Base-by-base conservation (phyloP, 2,888 invertebrate species). In the Ethmia dodecea region DNA sequence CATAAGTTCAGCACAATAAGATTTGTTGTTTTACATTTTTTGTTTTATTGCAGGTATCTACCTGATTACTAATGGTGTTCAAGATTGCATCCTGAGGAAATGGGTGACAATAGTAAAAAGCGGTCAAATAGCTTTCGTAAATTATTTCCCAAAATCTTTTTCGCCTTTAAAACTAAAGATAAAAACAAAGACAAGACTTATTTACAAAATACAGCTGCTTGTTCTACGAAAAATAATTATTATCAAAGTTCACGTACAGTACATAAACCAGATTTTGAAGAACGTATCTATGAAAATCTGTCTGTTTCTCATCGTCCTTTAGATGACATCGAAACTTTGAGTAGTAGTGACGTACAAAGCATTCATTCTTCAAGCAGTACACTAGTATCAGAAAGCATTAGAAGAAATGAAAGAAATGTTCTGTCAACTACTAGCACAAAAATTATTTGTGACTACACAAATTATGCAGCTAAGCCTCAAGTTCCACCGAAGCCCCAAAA, bases 211-310 rank as follows among this genome's bases (percentile, higher is more conserved):
- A 32, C 37, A n/a, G 12, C 30, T n/a, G 51, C 50, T 9, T 42
- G 39, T 35, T 37, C 49, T 31, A 35, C 50, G 8, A 60, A 54
- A 43, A 56, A 55, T 40, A 80, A 83, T 57, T 71, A 73, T 42
- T 80, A 83, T 58, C 71, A 77, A 40, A 72, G 62, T 49, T 76
- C 77, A 35, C 69, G 66, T 42, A 37, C 51, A 24, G 43, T 55
- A 49, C 59, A 47, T 43, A 42, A n/a, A 24, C 30, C 9, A 42
- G 49, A 47, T 37, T 62, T 60, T 52, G 60, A 52, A 41, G 76
- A 78, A 48, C 60, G 73, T 44, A 74, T 81, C 49, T 84, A 84
- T 47, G 84, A 84, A 69, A 84, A 84, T 48, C 61, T 84, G 46
- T 54, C 71, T 28, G 45, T 56, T 28, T 38, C 49, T 15, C 55